Percentiles rank a stretch among this genome's conserved stretches.
These are phyloP conservation scores for Hybognathus amarus DNA, from an alignment of 2,797 vertebrate genomes.

Conservation along the genomic window DNA sequence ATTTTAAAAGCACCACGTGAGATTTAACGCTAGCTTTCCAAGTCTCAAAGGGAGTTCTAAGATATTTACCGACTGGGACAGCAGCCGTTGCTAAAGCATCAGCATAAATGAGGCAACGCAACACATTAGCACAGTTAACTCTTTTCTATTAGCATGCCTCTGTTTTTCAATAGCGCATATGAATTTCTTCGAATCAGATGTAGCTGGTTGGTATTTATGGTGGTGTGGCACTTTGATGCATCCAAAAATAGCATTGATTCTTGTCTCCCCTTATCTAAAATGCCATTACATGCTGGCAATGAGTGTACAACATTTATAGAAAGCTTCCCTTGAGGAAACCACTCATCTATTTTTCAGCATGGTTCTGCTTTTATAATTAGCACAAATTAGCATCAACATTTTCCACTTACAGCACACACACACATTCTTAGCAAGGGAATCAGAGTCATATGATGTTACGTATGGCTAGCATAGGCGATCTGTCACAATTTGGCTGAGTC, in stretches of 20 bases:
- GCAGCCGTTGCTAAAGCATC: slow-evolving; percentile 2
- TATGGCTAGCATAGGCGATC: slow-evolving; percentile 24
- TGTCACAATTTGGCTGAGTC: slow-evolving; percentile 26
- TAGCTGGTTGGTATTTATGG: slow-evolving; percentile 20
- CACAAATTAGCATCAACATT: slow-evolving; percentile 40
- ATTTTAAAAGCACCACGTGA: slow-evolving; percentile 22
- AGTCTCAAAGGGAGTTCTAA: slow-evolving; percentile 32
- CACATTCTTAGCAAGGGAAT: slow-evolving; percentile 32
- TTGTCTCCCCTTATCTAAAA: slow-evolving; percentile 33
- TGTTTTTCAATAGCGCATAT: slow-evolving; percentile 16
- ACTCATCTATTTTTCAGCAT: slow-evolving; percentile 44
- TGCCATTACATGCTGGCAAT: slow-evolving; percentile 43
- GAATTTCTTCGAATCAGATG: slow-evolving; percentile 17
- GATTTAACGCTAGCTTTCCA: slow-evolving; percentile 33
- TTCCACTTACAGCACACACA: slow-evolving; percentile 13
- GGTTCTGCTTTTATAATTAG: slow-evolving; percentile 45
- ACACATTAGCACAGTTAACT: neutral
- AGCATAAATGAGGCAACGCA: slow-evolving; percentile 1
- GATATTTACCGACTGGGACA: slow-evolving; percentile 8
- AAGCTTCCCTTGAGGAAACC: slow-evolving; percentile 29
- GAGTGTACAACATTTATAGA: slow-evolving; percentile 37
- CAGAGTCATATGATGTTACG: slow-evolving; percentile 14
- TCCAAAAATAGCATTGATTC: slow-evolving; percentile 25
- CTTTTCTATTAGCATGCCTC: slow-evolving; percentile 9
- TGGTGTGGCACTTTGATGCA: slow-evolving; percentile 31